phyloP scores from a whole-genome alignment of 2,113 vertebrate species.

The Ophthalmolycus amberensis region DNA sequence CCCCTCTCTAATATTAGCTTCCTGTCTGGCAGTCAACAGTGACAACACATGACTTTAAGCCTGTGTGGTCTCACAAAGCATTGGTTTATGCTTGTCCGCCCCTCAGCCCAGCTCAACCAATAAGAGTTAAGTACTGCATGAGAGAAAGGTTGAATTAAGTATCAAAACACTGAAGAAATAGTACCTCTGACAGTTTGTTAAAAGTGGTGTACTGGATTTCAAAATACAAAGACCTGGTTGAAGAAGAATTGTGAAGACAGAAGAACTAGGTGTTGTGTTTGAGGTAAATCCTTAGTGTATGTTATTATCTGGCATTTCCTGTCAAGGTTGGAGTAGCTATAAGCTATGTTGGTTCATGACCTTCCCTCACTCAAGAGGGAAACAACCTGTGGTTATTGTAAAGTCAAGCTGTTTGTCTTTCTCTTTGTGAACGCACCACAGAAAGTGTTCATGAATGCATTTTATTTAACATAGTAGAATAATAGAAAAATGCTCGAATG shows the following conservation, averaged over 20 bases:
- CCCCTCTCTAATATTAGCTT: conserved; percentile 64
- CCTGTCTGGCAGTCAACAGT: conserved; percentile 15
- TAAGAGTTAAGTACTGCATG: conserved; percentile 30
- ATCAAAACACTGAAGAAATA: conserved; percentile 60
- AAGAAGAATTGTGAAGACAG: conserved; percentile 41
- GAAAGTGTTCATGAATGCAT: not conserved
- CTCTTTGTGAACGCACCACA: not conserved
- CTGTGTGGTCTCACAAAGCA: conserved; percentile 43
- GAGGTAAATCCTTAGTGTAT: conserved; percentile 58
- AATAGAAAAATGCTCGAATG: not conserved
- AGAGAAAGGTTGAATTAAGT: conserved; percentile 36
- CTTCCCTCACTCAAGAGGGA: conserved; percentile 21
- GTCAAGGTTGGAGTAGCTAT: conserved; percentile 47
- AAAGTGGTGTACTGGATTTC: conserved; percentile 20
- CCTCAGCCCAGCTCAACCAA: conserved; percentile 59
- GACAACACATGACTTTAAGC: conserved; percentile 58
- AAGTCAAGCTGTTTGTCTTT: not conserved
- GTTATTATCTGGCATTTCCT: conserved; percentile 4
- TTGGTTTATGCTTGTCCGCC: conserved; percentile 35
- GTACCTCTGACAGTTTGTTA: conserved; percentile 3
- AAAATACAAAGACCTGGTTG: conserved; percentile 4
- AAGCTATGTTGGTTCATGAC: conserved; percentile 39
- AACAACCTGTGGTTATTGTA: conserved; percentile 16
- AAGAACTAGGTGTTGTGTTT: conserved; percentile 26
- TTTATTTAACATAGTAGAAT: not conserved